These are phyloP conservation scores for Malurus splendens DNA, from an alignment of 2,797 vertebrate genomes.

Conservation along the genomic window DNA sequence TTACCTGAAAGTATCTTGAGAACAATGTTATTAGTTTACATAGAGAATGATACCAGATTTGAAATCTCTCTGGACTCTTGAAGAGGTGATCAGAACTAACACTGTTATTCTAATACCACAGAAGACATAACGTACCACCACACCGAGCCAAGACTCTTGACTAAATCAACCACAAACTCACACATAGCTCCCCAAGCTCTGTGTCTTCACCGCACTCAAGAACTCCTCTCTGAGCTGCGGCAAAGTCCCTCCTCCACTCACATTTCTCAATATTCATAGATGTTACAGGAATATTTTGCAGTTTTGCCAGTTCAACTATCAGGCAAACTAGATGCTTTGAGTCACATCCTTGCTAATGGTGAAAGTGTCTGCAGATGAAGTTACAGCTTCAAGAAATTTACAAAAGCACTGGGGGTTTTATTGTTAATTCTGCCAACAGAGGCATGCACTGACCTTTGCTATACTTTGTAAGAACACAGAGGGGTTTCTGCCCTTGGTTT, in stretches of 20 bases:
- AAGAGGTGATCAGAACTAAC: not conserved
- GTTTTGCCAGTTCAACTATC: not conserved
- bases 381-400: not conserved
- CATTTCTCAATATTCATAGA: not conserved
- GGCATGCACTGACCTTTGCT: not conserved
- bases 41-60: not conserved
- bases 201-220: not conserved
- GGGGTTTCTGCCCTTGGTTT: not conserved
- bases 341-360: not conserved
- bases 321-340: not conserved
- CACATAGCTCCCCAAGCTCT: fast-evolving
- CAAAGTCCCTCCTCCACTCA: not conserved
- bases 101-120: not conserved
- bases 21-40: not conserved
- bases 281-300: not conserved
- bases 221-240: not conserved
- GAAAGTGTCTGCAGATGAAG: not conserved
- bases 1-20: not conserved
- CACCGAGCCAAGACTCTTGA: not conserved
- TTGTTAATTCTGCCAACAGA: not conserved
- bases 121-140: not conserved
- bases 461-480: not conserved
- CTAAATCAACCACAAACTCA: not conserved
- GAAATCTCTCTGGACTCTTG: not conserved
- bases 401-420: not conserved